Percentiles rank a stretch among this genome's conserved stretches.
Conservation (phyloP, 1,140 invertebrate genomes). For the Orussus abietinus region DNA sequence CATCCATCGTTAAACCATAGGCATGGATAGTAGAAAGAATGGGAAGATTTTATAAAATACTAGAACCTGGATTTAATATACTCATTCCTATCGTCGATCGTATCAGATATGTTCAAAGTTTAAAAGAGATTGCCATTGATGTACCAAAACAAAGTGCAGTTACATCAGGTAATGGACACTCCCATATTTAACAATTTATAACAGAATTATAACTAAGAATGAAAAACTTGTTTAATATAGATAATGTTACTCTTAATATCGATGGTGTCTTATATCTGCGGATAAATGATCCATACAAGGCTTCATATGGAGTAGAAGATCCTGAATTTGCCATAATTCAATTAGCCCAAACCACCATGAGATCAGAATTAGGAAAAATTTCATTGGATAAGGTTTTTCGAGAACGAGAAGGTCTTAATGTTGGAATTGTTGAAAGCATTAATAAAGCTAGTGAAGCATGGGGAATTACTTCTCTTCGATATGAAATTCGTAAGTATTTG, state of each 20-base stretch:
- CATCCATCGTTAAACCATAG: constrained; percentile 48
- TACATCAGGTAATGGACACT: constrained; percentile 65
- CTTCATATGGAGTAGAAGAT: constrained; percentile 98
- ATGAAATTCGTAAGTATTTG: constrained; percentile 90
- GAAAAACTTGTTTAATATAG: constrained; percentile 40
- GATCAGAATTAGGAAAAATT: constrained; percentile 97
- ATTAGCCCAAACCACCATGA: constrained; percentile 98
- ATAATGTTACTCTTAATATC: constrained; percentile 95
- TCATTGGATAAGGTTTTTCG: constrained; percentile 95
- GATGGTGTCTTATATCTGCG: constrained; percentile 96
- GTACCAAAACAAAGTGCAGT: constrained; percentile 98
- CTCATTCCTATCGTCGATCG: constrained; percentile 88
- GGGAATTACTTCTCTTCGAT: constrained; percentile 96
- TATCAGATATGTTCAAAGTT: constrained; percentile 96
- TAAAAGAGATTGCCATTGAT: constrained; percentile 99
- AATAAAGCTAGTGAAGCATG: constrained; percentile 98
- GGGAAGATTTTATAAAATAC: constrained; percentile 91
- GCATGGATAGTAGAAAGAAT: constrained; percentile 99
- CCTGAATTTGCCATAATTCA: constrained; percentile 99
- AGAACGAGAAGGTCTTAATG: constrained; percentile 93
- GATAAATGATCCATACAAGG: constrained; percentile 88
- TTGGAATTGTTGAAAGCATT: constrained; percentile 93
- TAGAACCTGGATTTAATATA: constrained; percentile 93
- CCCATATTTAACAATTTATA: constrained; percentile 12
- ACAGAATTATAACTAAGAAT: background rate